phyloP scores from a whole-genome alignment of 1,140 invertebrate species.

The Rhopalosiphum padi region DNA sequence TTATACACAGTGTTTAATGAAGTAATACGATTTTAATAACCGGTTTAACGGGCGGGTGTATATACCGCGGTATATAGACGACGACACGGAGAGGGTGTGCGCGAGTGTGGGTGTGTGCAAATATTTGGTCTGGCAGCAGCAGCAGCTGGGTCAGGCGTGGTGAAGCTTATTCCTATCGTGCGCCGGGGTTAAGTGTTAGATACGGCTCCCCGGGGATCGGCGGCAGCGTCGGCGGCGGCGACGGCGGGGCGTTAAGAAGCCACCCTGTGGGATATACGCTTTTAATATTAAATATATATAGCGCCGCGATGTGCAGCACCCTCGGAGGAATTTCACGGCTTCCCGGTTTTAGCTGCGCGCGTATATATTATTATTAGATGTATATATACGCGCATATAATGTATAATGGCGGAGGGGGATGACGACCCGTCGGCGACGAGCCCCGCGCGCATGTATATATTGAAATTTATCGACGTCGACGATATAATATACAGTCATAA shows the following conservation, averaged over 20 bases:
- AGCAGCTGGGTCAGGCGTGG: background rate
- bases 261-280: conserved; percentile 50
- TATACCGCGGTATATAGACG: background rate
- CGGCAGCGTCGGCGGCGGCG: conserved; percentile 10
- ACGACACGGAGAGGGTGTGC: background rate
- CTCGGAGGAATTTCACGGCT: conserved; percentile 53
- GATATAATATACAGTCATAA: background rate
- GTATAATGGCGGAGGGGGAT: background rate
- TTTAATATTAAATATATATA: conserved; percentile 55
- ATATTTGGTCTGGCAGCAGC: background rate
- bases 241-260: conserved; percentile 43
- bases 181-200: conserved; percentile 51
- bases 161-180: background rate
- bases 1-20: background rate
- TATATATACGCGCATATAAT: background rate
- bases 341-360: conserved; percentile 41
- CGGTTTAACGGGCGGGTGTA: background rate
- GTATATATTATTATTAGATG: background rate
- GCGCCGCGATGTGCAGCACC: conserved; percentile 11
- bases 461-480: conserved; percentile 22
- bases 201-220: conserved; percentile 41
- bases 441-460: background rate
- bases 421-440: conserved; percentile 21
- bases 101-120: background rate
- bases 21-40: conserved; percentile 48